phyloP scores from a whole-genome alignment of 2,888 invertebrate species.

The Brenthis hecate region DNA sequence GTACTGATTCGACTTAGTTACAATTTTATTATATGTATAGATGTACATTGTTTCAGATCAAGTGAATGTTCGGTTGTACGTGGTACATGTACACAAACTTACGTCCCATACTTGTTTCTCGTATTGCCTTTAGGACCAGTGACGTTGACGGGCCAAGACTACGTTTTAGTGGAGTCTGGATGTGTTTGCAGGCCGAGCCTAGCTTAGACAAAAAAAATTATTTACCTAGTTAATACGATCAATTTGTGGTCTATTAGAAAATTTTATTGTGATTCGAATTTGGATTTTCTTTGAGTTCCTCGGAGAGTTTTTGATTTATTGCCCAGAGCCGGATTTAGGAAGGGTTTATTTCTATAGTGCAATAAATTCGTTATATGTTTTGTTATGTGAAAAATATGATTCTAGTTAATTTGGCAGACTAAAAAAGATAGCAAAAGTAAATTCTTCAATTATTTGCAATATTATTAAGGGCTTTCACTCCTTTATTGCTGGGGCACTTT shows the following conservation, averaged over 20 bases:
- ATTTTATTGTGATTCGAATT: conserved; percentile 15
- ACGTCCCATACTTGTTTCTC: conserved; percentile 94
- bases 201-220: conserved; percentile 14
- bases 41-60: conserved; percentile 81
- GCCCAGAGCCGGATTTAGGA: too few species aligned
- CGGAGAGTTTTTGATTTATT: not conserved
- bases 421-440: too few species aligned
- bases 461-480: too few species aligned
- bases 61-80: conserved; percentile 94
- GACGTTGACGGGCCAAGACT: conserved; percentile 95
- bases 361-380: too few species aligned
- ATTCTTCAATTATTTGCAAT: too few species aligned
- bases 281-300: not conserved
- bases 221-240: conserved; percentile 5
- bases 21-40: too few species aligned
- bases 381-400: too few species aligned
- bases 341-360: too few species aligned
- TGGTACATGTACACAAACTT: conserved; percentile 95
- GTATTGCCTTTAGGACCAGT: conserved; percentile 95
- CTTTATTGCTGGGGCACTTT: too few species aligned
- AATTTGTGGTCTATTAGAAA: conserved; percentile 11
- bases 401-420: too few species aligned
- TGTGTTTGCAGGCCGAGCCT: conserved; percentile 89
- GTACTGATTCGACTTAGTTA: too few species aligned
- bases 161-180: conserved; percentile 97